These are phyloP conservation scores for Leuctra nigra DNA, from an alignment of 2,888 invertebrate genomes.

Conservation along the genomic window DNA sequence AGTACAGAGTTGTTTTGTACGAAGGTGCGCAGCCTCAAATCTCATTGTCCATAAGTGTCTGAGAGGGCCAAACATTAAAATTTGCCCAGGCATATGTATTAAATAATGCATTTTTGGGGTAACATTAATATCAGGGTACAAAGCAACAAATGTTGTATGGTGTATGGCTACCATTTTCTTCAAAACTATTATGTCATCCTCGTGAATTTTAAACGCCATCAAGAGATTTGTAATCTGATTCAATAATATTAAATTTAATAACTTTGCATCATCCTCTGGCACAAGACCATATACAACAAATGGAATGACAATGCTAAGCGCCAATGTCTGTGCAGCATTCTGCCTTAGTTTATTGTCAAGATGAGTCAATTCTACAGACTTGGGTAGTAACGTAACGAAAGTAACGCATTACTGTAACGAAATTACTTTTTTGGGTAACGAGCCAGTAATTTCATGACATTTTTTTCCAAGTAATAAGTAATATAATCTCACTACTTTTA, in stretches of 20 bases:
- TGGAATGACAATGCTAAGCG: slow-evolving; percentile 29
- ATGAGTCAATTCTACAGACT: slow-evolving; percentile 24
- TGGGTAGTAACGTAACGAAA: too few species aligned
- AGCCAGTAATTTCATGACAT: too few species aligned
- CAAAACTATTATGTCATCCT: slow-evolving; percentile 22
- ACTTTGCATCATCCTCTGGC: slow-evolving; percentile 12
- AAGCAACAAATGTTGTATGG: slow-evolving; percentile 21
- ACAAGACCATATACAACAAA: slow-evolving; percentile 31
- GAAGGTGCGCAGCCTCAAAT: slow-evolving; percentile 29
- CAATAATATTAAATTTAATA: slow-evolving; percentile 24
- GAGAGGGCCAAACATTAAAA: slow-evolving; percentile 28
- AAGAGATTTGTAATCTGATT: slow-evolving; percentile 30
- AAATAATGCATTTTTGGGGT: slow-evolving; percentile 29
- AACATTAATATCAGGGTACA: slow-evolving; percentile 27
- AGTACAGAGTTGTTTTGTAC: too few species aligned
- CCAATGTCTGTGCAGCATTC: slow-evolving; percentile 31
- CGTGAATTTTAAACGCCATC: slow-evolving; percentile 29
- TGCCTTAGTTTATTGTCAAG: slow-evolving; percentile 28
- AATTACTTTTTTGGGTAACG: too few species aligned
- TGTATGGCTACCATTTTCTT: slow-evolving; percentile 29
- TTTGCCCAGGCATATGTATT: slow-evolving; percentile 28
- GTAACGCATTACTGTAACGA: too few species aligned
- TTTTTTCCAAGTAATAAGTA: too few species aligned
- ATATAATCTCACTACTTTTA: too few species aligned
- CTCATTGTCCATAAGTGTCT: slow-evolving; percentile 30